Conservation (phyloP, 2,888 invertebrate species). For the Cosmopolites sordidus region DNA sequence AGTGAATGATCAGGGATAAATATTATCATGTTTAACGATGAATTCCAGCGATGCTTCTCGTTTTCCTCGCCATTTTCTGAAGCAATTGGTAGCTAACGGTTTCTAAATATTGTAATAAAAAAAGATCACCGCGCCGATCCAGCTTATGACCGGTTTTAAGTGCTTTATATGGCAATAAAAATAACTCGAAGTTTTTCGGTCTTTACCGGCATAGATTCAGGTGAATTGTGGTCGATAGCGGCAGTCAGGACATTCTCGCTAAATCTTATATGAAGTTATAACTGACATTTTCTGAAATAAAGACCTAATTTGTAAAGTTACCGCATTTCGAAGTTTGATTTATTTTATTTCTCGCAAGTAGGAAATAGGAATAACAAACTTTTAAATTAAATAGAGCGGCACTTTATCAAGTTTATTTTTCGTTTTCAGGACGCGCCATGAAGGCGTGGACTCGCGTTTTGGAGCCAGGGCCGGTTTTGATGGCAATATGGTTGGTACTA, state of each 20-base stretch:
- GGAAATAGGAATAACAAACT: too few relatives aligned
- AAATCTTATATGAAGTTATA: too few relatives aligned
- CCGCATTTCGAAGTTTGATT: too few relatives aligned
- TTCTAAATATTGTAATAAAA: not conserved
- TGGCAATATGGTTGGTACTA: constrained; percentile 37
- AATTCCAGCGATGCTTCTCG: not conserved
- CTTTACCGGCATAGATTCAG: not conserved
- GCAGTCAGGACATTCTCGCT: not conserved
- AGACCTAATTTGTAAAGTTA: too few relatives aligned
- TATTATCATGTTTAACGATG: not conserved
- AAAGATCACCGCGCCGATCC: not conserved
- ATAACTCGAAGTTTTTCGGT: not conserved
- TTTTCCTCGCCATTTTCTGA: not conserved
- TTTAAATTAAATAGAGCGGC: too few relatives aligned
- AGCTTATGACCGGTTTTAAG: not conserved
- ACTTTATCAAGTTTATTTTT: too few relatives aligned
- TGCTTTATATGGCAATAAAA: not conserved
- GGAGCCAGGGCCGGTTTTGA: constrained; percentile 46
- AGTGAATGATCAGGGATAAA: not conserved
- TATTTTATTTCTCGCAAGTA: too few relatives aligned
- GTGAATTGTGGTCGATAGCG: not conserved
- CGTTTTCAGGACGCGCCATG: constrained; percentile 53
- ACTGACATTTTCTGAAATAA: too few relatives aligned
- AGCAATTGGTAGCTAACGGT: not conserved
- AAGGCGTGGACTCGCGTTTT: constrained; percentile 54